These are phyloP conservation scores for Atlantisia rogersi DNA, from an alignment of 2,113 vertebrate genomes.

Conservation along the genomic window DNA sequence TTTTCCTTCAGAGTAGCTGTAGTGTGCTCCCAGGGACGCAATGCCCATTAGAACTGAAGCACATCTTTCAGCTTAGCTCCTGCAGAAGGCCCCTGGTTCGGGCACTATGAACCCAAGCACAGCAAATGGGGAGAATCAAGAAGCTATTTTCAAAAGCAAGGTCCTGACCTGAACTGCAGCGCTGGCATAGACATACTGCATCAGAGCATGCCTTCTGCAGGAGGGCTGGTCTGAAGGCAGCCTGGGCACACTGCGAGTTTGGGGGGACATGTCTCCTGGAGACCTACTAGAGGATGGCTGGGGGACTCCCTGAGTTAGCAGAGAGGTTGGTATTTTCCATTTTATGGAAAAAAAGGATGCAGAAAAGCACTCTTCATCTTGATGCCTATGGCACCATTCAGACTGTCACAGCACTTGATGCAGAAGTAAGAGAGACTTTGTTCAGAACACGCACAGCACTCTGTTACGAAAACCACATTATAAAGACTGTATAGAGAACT, in stretches of 20 bases:
- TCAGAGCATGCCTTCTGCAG: neutral
- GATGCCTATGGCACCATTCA: neutral
- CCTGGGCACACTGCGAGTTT: neutral
- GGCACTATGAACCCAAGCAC: neutral
- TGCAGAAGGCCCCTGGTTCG: neutral
- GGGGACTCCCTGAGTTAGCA: neutral
- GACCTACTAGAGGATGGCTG: neutral
- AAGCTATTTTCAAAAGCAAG: neutral
- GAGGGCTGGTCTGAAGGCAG: neutral
- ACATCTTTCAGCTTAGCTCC: neutral
- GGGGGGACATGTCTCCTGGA: neutral
- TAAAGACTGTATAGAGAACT: neutral
- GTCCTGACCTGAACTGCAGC: neutral
- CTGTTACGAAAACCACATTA: neutral
- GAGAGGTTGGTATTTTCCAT: neutral
- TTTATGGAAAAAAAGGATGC: neutral
- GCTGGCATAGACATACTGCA: neutral
- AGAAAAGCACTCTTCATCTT: neutral
- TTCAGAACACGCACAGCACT: neutral
- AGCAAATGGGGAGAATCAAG: neutral
- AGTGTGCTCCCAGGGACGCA: neutral
- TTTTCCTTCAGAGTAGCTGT: neutral
- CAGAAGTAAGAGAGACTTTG: slow-evolving; percentile 24
- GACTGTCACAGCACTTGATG: neutral
- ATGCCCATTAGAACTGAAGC: neutral